phyloP scores from a whole-genome alignment of 37 sponge, comb jelly and placozoan species.

The Petrosia ficiformis region DNA sequence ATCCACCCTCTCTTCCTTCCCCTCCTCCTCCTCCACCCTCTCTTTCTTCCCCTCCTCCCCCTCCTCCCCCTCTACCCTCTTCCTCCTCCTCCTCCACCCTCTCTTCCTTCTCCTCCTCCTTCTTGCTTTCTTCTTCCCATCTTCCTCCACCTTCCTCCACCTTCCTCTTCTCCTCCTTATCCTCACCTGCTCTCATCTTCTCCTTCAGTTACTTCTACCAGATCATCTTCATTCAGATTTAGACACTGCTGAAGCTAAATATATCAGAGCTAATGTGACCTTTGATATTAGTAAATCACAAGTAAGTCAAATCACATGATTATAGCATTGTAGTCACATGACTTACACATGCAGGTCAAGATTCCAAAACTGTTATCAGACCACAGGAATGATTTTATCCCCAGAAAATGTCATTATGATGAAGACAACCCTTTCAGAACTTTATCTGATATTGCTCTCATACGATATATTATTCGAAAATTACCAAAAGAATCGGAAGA shows the following conservation, averaged over 20 bases:
- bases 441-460: slow-evolving; percentile 20
- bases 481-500: slow-evolving; percentile 12
- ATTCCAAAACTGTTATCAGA: slow-evolving; percentile 33
- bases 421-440: background rate
- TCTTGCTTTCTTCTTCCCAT: background rate
- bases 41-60: slow-evolving; percentile 5
- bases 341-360: slow-evolving; percentile 15
- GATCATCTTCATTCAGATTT: slow-evolving; percentile 32
- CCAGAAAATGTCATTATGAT: background rate
- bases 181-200: too few species aligned
- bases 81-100: too few species aligned
- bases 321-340: background rate
- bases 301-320: background rate
- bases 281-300: slow-evolving; percentile 23
- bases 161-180: too few species aligned
- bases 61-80: too few species aligned
- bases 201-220: background rate
- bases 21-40: background rate
- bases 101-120: too few species aligned
- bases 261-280: slow-evolving; percentile 10
- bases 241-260: slow-evolving; percentile 15
- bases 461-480: slow-evolving; percentile 21
- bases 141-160: too few species aligned
- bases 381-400: slow-evolving; percentile 24
- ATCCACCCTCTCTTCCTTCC: too few species aligned